Evolutionary conservation across 1,140 invertebrate genomes (phyloP), one percentile per base, ranked within the genome.

Genomic region (Mamestra configurata): DNA sequence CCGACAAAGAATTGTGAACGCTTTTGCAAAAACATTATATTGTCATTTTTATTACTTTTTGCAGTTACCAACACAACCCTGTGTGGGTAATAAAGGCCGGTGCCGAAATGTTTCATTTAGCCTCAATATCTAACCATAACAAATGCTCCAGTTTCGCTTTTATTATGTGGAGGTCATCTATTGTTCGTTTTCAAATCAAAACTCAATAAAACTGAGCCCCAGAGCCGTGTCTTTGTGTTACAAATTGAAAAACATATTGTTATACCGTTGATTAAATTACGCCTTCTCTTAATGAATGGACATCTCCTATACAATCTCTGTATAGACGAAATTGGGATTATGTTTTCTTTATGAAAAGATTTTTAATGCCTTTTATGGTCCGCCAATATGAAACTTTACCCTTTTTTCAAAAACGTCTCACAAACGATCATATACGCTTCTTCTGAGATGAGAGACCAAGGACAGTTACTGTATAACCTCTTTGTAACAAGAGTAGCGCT

Each of bases 81-180:
- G 75, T 13, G 31, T 24, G 75, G 20, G 22, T 76, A 66, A 81
- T 81, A 77, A 81, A 77, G 27, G 70, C 76, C 46, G 66, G 8
- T 55, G 31, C 55, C 75, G 46, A 81, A 81, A 71, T 77, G 68
- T 81, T 81, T 81, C 68, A 78, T 81, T 81, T 77, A 77, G 68
- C 75, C 31, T 31, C 75, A 81, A 77, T 81, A 78, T 68, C 59
- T 75, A 80, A 46, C 57, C 79, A 57, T 61, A 55, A 37, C 37
- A 61, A 71, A 78, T 59, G 40, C 72, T 61, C 51, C 51, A 77
- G 24, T 71, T 81, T 73, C 53, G 66, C 46, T 71, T 75, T 66
- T 79, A 80, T 76, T 80, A 80, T 80, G 59, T 77, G 7, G 75
- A 53, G 59, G 59, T 79, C 53, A 71, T 70, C 77, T 59, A 18